These are phyloP conservation scores for Macrotis lagotis DNA, from an alignment of 2,113 vertebrate genomes.

Conservation along the genomic window DNA sequence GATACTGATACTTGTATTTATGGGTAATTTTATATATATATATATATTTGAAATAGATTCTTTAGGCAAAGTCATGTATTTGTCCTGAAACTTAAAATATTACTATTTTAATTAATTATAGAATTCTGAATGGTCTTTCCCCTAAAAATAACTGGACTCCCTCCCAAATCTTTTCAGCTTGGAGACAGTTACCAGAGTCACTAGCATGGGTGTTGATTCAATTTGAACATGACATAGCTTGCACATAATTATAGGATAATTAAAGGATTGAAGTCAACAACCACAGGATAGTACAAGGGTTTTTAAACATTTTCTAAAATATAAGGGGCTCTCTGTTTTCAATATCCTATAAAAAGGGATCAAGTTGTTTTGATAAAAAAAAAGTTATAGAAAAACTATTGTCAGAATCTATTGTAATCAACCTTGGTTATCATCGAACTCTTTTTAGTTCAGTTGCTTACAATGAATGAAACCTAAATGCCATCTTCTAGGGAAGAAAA, in stretches of 20 bases:
- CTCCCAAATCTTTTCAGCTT: conserved; percentile 35
- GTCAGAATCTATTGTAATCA: conserved; percentile 62
- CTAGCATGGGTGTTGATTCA: conserved; percentile 43
- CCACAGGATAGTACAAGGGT: conserved; percentile 22
- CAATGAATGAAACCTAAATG: conserved; percentile 67
- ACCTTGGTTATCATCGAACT: conserved; percentile 49
- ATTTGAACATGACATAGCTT: conserved; percentile 50
- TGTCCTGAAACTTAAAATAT: conserved; percentile 32
- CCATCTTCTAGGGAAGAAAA: conserved; percentile 59
- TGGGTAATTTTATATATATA: background rate
- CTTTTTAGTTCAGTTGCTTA: conserved; percentile 60
- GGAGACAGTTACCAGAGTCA: conserved; percentile 14
- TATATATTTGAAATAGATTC: background rate
- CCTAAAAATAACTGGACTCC: conserved; percentile 25
- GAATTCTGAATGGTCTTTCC: conserved; percentile 49
- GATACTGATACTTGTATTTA: no score
- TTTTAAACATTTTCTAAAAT: conserved; percentile 68
- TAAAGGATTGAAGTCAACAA: conserved; percentile 46
- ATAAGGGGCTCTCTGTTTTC: conserved; percentile 40
- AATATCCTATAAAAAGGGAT: conserved; percentile 53
- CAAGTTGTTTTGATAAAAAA: conserved; percentile 62
- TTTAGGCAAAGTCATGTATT: background rate
- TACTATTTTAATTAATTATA: conserved; percentile 50
- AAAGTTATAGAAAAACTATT: conserved; percentile 63
- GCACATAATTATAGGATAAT: conserved; percentile 46